Conservation (phyloP, 2,113 vertebrate genomes). For the Ptilorrhoa leucosticta region DNA sequence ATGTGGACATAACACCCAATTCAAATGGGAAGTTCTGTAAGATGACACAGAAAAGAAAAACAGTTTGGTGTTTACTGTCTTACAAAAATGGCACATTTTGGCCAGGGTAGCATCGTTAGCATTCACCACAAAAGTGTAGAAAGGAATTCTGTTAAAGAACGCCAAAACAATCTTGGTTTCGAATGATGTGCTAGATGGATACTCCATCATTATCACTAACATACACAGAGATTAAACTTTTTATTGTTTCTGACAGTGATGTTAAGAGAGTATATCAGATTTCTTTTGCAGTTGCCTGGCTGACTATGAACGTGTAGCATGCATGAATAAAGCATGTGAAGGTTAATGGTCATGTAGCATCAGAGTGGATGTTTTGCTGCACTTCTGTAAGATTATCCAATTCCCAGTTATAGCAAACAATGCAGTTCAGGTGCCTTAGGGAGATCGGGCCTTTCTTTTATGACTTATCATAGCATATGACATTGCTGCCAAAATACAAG, state of each 20-base stretch:
- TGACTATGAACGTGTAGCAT: fast-evolving
- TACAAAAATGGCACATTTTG: background rate
- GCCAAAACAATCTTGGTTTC: background rate
- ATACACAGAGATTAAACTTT: background rate
- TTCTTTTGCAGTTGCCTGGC: background rate
- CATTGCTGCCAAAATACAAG: background rate
- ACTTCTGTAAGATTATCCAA: background rate
- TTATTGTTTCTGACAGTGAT: background rate
- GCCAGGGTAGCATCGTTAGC: background rate
- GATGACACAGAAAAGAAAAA: background rate
- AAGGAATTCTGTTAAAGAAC: background rate
- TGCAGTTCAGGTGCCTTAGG: background rate
- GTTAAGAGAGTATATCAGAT: background rate
- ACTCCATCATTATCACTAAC: background rate
- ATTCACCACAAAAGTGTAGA: background rate
- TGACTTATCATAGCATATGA: background rate
- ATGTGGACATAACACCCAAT: background rate
- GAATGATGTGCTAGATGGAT: background rate
- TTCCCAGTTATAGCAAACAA: background rate
- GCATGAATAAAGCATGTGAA: background rate
- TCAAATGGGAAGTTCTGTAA: background rate
- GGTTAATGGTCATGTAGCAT: background rate
- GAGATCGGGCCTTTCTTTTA: background rate
- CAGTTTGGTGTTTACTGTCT: background rate
- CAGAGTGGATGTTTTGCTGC: background rate